phyloP scores from a whole-genome alignment of 2,113 vertebrate species.

The Clarias batrachus region DNA sequence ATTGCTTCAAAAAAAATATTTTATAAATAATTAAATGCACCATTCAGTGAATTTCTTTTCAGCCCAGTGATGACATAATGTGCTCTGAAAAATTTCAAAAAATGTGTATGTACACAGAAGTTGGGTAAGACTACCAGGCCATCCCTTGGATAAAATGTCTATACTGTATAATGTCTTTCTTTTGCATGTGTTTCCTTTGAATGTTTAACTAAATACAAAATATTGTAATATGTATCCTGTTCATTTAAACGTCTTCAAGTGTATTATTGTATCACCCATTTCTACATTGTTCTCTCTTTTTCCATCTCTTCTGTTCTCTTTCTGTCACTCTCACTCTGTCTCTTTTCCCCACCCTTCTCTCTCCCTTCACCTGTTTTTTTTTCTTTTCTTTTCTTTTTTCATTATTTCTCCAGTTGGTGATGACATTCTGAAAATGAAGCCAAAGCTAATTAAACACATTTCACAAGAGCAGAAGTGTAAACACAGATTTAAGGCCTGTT shows the following conservation, averaged over 20 bases:
- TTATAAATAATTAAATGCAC: not conserved
- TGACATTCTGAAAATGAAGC: conserved; percentile 55
- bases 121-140: not conserved
- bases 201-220: not conserved
- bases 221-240: too few species aligned
- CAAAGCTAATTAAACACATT: conserved; percentile 52
- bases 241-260: not conserved
- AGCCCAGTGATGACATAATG: not conserved
- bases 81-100: not conserved
- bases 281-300: not conserved
- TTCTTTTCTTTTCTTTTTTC: not conserved
- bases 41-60: not conserved
- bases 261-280: not conserved
- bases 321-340: not conserved
- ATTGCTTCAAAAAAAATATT: not conserved
- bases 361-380: not conserved
- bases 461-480: conserved; percentile 35
- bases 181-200: not conserved
- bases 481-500: conserved; percentile 26
- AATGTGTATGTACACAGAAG: not conserved
- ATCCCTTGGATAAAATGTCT: not conserved
- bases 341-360: not conserved
- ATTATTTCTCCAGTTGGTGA: conserved; percentile 44
- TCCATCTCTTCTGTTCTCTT: not conserved
- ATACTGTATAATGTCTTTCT: not conserved